Conservation (phyloP, 2,888 invertebrate species). For the Macaria notata region DNA sequence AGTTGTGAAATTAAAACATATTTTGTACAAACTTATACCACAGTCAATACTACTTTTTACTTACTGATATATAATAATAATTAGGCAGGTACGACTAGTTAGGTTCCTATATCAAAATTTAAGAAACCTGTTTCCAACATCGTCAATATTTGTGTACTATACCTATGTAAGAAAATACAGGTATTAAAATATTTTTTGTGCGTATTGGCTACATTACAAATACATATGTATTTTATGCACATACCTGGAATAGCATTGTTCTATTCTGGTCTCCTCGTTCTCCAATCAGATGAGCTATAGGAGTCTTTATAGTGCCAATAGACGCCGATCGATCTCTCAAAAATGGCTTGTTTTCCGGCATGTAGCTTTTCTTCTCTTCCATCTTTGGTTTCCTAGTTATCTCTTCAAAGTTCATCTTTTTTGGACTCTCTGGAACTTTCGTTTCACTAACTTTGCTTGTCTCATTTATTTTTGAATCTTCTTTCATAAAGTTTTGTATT, state of each 20-base stretch:
- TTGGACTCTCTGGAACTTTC: conserved; percentile 28
- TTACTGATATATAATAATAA: no score
- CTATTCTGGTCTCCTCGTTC: conserved; percentile 92
- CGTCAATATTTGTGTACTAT: no score
- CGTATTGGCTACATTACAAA: no score
- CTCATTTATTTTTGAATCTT: conserved; percentile 8
- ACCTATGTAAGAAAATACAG: no score
- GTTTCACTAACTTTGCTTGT: neutral
- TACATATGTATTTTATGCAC: neutral
- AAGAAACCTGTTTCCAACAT: no score
- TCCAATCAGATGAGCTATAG: conserved; percentile 71
- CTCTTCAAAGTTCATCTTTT: conserved; percentile 57
- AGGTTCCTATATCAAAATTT: no score
- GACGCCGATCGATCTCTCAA: conserved; percentile 83
- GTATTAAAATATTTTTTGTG: no score
- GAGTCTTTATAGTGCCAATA: conserved; percentile 82
- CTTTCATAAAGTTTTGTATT: neutral
- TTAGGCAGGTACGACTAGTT: no score
- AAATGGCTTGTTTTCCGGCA: conserved; percentile 70
- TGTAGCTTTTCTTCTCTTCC: conserved; percentile 31
- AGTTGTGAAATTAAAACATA: conserved; percentile 7
- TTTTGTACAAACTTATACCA: no score
- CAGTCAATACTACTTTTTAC: no score
- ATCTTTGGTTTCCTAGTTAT: conserved; percentile 45
- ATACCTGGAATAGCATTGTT: conserved; percentile 94